A percentile compares a stretch with the other conserved stretches of the same genome.
Evolutionary conservation across 1,140 invertebrate genomes (phyloP).

Genomic region (Chionoecetes opilio): DNA sequence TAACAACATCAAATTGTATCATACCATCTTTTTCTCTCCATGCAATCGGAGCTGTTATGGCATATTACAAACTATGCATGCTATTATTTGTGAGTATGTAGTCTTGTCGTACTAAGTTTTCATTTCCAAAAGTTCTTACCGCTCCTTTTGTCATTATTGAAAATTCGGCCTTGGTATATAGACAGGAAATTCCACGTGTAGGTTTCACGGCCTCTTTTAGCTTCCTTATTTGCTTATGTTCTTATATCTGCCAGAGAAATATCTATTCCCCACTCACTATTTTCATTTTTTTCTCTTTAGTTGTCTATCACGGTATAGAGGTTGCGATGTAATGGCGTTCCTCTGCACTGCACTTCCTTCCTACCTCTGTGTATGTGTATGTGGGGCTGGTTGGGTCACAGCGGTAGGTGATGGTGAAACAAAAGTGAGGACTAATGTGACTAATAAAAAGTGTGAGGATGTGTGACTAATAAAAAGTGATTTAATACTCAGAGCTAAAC

Average conservation of each 20-base stretch:
- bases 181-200: too few species aligned
- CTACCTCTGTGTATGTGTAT: background rate
- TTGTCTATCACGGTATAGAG: slow-evolving; percentile 9
- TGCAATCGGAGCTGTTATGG: too few species aligned
- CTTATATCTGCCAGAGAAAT: background rate
- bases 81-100: too few species aligned
- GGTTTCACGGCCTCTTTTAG: too few species aligned
- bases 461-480: background rate
- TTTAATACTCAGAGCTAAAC: background rate
- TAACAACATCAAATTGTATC: background rate
- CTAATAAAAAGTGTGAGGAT: background rate
- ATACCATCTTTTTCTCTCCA: background rate
- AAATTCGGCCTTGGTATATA: background rate
- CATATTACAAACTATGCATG: too few species aligned
- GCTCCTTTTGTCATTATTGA: background rate
- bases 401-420: background rate
- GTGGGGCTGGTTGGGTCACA: background rate
- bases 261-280: background rate
- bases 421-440: background rate
- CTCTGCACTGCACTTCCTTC: background rate
- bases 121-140: background rate
- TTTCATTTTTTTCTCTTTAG: background rate
- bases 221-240: too few species aligned
- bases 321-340: background rate
- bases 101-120: too few species aligned